Evolutionary conservation across 2,888 invertebrate species (phyloP), one percentile per base, ranked within the genome.

Genomic region (Plutella xylostella): DNA sequence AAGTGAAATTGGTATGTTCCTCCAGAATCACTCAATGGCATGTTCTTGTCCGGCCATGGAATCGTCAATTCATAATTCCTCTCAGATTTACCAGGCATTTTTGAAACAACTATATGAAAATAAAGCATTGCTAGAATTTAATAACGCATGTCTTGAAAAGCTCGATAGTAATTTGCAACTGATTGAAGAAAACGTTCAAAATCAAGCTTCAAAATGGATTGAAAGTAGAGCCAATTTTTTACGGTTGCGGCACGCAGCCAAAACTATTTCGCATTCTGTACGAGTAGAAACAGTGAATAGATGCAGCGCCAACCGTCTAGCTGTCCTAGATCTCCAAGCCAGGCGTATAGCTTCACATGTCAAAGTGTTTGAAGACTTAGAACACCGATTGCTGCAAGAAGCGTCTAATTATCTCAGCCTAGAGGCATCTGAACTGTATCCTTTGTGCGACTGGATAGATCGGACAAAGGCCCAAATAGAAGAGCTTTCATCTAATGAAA

Each of bases 121-220:
- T n/a, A n/a, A n/a, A n/a, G n/a, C n/a, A n/a, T n/a, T n/a, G n/a
- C n/a, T n/a, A n/a, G n/a, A n/a, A n/a, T n/a, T n/a, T n/a, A n/a
- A n/a, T n/a, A n/a, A n/a, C n/a, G n/a, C n/a, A n/a, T n/a, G n/a
- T n/a, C n/a, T n/a, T n/a, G n/a, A n/a, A n/a, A n/a, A n/a, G n/a
- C n/a, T n/a, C n/a, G n/a, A n/a, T n/a, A n/a, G n/a, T n/a, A n/a
- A n/a, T n/a, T n/a, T n/a, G 2, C 68, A 71, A 22, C 66, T 72
- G 52, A 51, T 80, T 17, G 55, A 48, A 39, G 54, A 58, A 31
- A n/a, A n/a, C n/a, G n/a, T n/a, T n/a, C n/a, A n/a, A n/a, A n/a
- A n/a, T n/a, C 72, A 76, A 50, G 66, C 69, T 35, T 58, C 60
- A 2, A 48, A 59, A 30, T 82, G 80, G 77, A 57, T 78, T 3